Base-by-base conservation (phyloP, 2,888 invertebrate genomes). In the Eupithecia exiguata region DNA sequence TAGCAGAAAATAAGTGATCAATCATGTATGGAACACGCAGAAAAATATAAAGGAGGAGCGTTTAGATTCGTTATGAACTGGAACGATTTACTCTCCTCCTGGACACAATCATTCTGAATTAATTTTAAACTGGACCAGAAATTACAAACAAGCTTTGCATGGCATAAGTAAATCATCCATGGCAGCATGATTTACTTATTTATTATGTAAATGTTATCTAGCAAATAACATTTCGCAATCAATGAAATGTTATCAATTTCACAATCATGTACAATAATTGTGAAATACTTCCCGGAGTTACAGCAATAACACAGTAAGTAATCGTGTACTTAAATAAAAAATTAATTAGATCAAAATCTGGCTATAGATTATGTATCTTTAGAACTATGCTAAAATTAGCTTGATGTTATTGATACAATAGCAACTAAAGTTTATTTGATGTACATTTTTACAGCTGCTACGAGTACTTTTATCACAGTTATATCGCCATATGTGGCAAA, bases 21-120 rank as follows among this genome's bases (percentile, higher is more conserved):
- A 58, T 58, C 58, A 58, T 58, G 25, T 25, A 53, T 49, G 53
- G 53, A 21, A 25, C 58, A 58, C 58, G 58, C 58, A 58, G 25
- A 6, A 58, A 58, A 58, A 25, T 58, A 58, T 25, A 58, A 58
- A 58, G 25, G 25, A 25, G 25, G 25, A 58, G 5, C 58, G 58
- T 58, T 58, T 58, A 58, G 25, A 58, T 21, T 21, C 1, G 3
- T 53, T 21, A 25, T 12, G 1, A 21, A 58, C 58, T 58, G 21
- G 21, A 53, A 0, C 12, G 21, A 21, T 53, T 53, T 53, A 12
- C 10, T 49, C 9, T n/a, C 49, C 7, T n/a, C 9, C 49, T 18
- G 16, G 5, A 18, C 14, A 46, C 43, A n/a, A n/a, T n/a, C n/a
- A 38, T 43, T 5, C 43, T 5, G 1, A 18, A 18, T 1, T 3